phyloP scores from a whole-genome alignment of 2,113 vertebrate species.

The Todiramphus chloris region DNA sequence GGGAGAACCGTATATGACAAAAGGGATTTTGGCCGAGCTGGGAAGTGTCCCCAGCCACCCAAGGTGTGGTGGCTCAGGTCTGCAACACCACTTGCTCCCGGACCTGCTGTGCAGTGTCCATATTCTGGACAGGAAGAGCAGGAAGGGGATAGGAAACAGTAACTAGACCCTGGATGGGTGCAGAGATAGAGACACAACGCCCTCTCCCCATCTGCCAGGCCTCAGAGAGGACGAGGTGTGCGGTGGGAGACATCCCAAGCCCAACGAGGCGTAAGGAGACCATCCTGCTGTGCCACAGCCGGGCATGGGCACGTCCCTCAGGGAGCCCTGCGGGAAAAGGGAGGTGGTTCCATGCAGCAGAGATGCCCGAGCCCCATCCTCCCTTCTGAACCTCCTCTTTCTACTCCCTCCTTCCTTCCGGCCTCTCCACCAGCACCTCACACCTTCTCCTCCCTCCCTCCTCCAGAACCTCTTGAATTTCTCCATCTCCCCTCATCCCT shows the following conservation, averaged over 20 bases:
- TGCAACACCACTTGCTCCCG: neutral
- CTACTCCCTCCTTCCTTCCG: neutral
- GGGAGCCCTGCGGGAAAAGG: neutral
- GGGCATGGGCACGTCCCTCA: rapidly evolving
- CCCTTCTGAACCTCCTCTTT: neutral
- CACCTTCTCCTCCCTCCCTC: neutral
- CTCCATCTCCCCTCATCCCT: neutral
- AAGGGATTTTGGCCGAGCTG: neutral
- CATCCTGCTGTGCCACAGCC: neutral
- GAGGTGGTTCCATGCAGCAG: neutral
- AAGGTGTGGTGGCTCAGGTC: neutral
- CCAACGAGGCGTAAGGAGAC: rapidly evolving
- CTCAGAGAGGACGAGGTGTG: neutral
- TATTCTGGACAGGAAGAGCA: rapidly evolving
- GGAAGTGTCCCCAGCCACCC: neutral
- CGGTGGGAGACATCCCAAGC: neutral
- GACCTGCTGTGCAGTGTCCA: neutral
- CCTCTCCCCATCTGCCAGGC: neutral
- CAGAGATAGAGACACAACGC: rapidly evolving
- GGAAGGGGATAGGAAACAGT: neutral
- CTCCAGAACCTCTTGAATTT: neutral
- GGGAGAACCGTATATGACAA: rapidly evolving
- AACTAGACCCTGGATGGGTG: rapidly evolving
- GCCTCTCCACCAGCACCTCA: neutral
- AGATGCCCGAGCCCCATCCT: neutral